A percentile compares a stretch with the other conserved stretches of the same genome.
Conservation (phyloP, 2,113 vertebrate genomes). For the Clarias gariepinus region DNA sequence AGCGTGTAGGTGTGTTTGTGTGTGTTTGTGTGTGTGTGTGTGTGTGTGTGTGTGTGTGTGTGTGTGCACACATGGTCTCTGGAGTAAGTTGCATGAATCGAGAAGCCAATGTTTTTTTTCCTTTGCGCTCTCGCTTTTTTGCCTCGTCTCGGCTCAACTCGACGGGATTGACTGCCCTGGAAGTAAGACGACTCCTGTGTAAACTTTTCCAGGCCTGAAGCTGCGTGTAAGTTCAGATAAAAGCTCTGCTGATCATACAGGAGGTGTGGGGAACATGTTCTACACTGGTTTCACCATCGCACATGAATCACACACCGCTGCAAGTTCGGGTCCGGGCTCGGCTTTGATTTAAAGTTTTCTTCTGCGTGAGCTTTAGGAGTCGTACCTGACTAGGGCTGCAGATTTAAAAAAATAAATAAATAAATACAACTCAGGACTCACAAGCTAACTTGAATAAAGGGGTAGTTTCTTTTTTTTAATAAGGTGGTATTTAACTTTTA, state of each 20-base stretch:
- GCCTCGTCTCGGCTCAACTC: constrained; percentile 48
- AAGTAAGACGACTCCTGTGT: constrained; percentile 62
- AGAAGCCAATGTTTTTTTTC: constrained; percentile 50
- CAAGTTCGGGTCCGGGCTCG: neutral
- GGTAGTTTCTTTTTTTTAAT: neutral
- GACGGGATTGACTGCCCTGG: constrained; percentile 67
- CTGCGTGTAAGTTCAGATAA: constrained; percentile 48
- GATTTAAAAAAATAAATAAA: neutral
- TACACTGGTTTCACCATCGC: neutral
- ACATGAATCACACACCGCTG: neutral
- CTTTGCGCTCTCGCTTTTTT: constrained; percentile 58
- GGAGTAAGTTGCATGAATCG: constrained; percentile 68
- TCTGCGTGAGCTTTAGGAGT: neutral
- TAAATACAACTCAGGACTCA: neutral
- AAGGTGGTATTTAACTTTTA: neutral
- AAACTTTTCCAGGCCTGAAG: constrained; percentile 60
- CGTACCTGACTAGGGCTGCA: neutral
- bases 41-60: constrained; percentile 29
- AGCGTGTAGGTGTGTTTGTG: constrained; percentile 33
- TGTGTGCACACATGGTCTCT: constrained; percentile 37
- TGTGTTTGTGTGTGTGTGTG: constrained; percentile 36
- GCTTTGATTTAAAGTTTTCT: too few species aligned
- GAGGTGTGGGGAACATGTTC: constrained; percentile 13
- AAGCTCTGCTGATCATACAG: constrained; percentile 28
- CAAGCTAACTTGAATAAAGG: too few species aligned